phyloP scores from a whole-genome alignment of 2,113 vertebrate species.

The Ptilonorhynchus violaceus region DNA sequence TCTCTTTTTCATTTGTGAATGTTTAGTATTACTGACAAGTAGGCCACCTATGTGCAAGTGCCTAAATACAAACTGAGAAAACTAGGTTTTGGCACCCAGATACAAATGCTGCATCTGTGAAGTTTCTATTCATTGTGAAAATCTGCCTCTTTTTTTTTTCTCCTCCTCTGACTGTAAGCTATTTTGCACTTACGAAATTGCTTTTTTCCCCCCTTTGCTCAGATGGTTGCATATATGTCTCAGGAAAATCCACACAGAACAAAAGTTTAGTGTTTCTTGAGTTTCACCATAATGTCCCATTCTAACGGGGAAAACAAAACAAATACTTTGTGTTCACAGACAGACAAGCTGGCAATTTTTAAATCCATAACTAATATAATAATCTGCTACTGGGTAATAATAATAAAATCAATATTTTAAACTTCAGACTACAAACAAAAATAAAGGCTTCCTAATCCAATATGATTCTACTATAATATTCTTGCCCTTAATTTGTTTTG shows the following conservation, averaged over 20 bases:
- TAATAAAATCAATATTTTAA: not conserved
- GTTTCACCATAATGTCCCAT: not conserved
- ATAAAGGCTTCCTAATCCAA: not conserved
- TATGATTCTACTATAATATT: not conserved
- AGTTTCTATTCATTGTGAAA: conserved; percentile 46
- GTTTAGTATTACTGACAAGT: conserved; percentile 36
- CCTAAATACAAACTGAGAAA: conserved; percentile 48
- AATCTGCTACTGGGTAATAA: not conserved
- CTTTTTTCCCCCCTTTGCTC: not conserved
- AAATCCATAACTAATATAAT: not conserved
- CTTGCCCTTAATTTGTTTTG: not conserved
- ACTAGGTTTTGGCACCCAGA: conserved; percentile 3
- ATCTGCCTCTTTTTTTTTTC: not conserved
- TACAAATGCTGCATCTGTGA: not conserved
- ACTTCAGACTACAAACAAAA: not conserved
- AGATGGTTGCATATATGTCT: not conserved
- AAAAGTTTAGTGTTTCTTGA: not conserved
- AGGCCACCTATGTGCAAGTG: conserved; percentile 33
- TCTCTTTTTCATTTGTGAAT: not conserved
- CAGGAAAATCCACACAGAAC: not conserved
- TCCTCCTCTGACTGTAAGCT: not conserved
- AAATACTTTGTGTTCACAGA: not conserved
- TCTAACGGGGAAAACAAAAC: not conserved
- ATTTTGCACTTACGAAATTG: not conserved
- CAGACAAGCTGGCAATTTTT: not conserved